Conservation (phyloP, 2,113 vertebrate genomes). For the Limanda limanda region DNA sequence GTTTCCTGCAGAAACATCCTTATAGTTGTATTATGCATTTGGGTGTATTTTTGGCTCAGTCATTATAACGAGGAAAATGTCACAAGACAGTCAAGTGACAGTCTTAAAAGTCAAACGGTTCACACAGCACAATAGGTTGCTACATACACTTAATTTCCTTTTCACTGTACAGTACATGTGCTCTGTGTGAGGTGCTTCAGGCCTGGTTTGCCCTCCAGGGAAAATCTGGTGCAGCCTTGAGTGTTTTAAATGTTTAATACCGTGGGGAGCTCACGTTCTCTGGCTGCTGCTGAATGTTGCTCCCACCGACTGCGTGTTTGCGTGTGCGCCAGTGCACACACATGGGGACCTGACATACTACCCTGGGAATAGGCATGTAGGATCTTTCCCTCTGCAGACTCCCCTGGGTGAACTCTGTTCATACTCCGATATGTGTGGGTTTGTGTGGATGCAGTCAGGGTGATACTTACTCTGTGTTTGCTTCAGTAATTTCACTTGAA, state of each 20-base stretch:
- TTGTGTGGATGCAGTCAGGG: constrained; percentile 25
- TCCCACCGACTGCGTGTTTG: constrained; percentile 21
- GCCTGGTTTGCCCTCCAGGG: constrained; percentile 30
- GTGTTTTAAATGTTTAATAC: constrained; percentile 68
- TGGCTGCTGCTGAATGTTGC: constrained; percentile 31
- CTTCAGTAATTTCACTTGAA: constrained; percentile 36
- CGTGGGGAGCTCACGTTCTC: constrained; percentile 49
- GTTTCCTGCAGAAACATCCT: not conserved
- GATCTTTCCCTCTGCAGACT: constrained; percentile 52
- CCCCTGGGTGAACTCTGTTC: constrained; percentile 53
- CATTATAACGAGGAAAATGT: not conserved
- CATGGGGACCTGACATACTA: constrained; percentile 44
- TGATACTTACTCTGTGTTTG: constrained; percentile 11
- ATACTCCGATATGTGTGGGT: constrained; percentile 33
- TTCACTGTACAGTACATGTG: constrained; percentile 21
- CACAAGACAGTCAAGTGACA: not conserved
- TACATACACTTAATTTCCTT: constrained; percentile 23
- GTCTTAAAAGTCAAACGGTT: not conserved
- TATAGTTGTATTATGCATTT: not conserved
- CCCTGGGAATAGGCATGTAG: constrained; percentile 52
- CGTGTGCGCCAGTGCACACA: constrained; percentile 16
- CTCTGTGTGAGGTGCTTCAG: constrained; percentile 31
- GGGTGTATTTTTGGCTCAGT: not conserved
- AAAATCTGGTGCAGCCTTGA: constrained; percentile 56
- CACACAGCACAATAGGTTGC: constrained; percentile 3